Evolutionary conservation across 2,797 vertebrate species (phyloP).

Genomic region (Ambastaia sidthimunki): DNA sequence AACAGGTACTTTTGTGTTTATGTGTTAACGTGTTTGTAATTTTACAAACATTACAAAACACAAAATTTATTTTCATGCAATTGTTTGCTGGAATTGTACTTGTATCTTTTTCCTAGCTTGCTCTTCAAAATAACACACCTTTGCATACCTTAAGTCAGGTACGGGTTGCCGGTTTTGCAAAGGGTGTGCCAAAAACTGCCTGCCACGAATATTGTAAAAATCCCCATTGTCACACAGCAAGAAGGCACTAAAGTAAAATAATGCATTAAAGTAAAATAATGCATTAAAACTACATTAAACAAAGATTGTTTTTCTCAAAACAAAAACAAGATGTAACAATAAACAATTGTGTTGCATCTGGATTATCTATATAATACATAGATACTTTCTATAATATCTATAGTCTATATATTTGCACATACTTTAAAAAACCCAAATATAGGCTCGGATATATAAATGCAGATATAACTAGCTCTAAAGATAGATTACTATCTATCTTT

Average conservation of each 20-base stretch:
- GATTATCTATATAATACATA: too few species aligned
- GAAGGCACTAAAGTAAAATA: neutral
- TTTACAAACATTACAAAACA: too few species aligned
- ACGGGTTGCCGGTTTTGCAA: slow-evolving; percentile 15
- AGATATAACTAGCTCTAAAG: too few species aligned
- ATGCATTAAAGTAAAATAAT: neutral
- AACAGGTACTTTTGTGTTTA: too few species aligned
- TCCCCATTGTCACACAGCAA: neutral
- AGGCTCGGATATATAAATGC: too few species aligned
- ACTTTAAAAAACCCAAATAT: too few species aligned
- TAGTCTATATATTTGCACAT: neutral
- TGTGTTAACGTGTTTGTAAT: too few species aligned
- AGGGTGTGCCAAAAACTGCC: slow-evolving; percentile 36
- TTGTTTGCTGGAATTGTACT: neutral
- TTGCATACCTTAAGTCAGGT: slow-evolving; percentile 9
- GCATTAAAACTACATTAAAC: neutral
- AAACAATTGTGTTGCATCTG: too few species aligned
- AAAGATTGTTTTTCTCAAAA: neutral
- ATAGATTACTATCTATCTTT: too few species aligned
- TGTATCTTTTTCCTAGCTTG: neutral
- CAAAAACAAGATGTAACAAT: neutral
- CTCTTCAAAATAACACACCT: slow-evolving; percentile 8
- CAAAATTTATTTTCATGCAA: too few species aligned
- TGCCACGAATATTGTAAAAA: neutral
- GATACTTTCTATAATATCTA: too few species aligned